phyloP scores from a whole-genome alignment of 2,888 invertebrate species.

The Acrobeloides nanus region DNA sequence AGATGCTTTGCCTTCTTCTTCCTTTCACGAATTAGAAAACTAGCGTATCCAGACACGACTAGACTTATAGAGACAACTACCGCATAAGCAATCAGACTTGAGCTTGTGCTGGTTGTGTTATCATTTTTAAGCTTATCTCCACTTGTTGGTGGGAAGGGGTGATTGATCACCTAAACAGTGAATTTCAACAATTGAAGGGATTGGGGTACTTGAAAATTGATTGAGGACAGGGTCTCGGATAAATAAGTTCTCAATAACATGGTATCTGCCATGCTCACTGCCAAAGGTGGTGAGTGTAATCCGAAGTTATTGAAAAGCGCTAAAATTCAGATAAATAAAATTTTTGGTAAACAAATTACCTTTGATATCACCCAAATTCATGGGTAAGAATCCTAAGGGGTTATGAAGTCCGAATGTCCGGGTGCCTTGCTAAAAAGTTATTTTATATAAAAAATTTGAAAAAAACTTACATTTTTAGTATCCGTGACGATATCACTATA shows the following conservation, averaged over 20 bases:
- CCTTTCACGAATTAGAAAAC: conserved; percentile 41
- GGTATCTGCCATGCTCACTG: conserved; percentile 29
- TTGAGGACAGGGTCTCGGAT: too few species aligned
- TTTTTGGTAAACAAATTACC: too few species aligned
- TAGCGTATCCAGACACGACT: conserved; percentile 33
- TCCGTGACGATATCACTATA: too few species aligned
- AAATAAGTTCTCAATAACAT: conserved; percentile 11
- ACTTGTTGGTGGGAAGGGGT: conserved; percentile 34
- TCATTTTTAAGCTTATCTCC: conserved; percentile 33
- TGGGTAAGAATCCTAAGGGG: conserved; percentile 25
- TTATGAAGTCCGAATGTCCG: conserved; percentile 32
- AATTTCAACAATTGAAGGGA: neutral
- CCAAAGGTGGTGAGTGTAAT: conserved; percentile 30
- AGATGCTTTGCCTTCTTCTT: conserved; percentile 47
- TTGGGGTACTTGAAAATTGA: too few species aligned
- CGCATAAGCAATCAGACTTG: conserved; percentile 27
- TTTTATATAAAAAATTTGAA: too few species aligned
- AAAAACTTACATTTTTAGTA: too few species aligned
- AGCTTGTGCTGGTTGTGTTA: conserved; percentile 14
- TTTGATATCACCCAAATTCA: neutral
- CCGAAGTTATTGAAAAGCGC: conserved; percentile 44
- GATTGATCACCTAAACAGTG: conserved; percentile 25
- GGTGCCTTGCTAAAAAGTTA: conserved; percentile 14
- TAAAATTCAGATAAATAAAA: too few species aligned
- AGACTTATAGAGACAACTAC: conserved; percentile 17